Percentiles rank a stretch among this genome's conserved stretches.
These are phyloP conservation scores for Megalops atlanticus DNA, from an alignment of 2,113 vertebrate genomes.

Conservation along the genomic window DNA sequence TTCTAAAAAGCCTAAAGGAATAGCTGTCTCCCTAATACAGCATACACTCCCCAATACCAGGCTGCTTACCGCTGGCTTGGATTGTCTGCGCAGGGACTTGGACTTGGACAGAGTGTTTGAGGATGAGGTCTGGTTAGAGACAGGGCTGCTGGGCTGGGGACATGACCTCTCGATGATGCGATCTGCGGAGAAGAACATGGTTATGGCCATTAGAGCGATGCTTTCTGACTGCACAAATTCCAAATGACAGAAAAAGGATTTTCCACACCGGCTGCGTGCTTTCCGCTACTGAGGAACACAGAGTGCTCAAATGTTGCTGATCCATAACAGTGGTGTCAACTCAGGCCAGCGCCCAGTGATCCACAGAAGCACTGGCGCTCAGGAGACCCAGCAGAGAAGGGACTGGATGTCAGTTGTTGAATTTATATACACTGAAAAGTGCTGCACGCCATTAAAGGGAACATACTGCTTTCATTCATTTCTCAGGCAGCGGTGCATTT, in stretches of 20 bases:
- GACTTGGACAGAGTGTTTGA: conserved; percentile 67
- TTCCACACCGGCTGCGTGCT: background rate
- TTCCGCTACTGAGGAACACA: background rate
- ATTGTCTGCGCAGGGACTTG: conserved; percentile 77
- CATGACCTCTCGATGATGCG: conserved; percentile 80
- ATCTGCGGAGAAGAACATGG: conserved; percentile 65
- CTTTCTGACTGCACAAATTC: background rate
- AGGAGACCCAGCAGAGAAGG: too few species aligned
- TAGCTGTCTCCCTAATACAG: background rate
- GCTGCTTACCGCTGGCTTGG: conserved; percentile 79
- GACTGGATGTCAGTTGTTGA: too few species aligned
- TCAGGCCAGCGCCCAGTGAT: background rate
- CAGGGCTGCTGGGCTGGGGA: conserved; percentile 61
- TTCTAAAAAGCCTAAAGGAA: background rate
- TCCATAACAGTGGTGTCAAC: background rate
- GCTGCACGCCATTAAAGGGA: too few species aligned
- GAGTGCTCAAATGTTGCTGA: background rate
- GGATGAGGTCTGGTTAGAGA: conserved; percentile 69
- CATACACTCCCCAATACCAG: background rate
- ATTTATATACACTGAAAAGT: too few species aligned
- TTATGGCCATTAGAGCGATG: background rate
- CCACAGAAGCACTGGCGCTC: too few species aligned
- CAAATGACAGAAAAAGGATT: background rate
- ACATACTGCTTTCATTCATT: background rate
- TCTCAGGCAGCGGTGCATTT: background rate